phyloP scores from a whole-genome alignment of 2,888 invertebrate genomes.

The Agonum fuliginosum region DNA sequence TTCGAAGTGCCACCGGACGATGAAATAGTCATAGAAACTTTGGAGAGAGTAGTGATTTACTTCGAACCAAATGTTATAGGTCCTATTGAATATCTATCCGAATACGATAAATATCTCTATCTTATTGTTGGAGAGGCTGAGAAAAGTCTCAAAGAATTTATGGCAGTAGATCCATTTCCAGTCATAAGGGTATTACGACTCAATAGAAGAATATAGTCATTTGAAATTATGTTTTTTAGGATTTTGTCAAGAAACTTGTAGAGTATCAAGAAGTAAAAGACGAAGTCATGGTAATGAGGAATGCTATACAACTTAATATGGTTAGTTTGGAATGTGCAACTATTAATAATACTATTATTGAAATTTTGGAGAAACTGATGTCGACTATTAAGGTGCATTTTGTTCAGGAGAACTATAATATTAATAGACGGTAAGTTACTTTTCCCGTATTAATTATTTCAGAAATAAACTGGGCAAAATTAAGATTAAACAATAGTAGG shows the following conservation, averaged over 20 bases:
- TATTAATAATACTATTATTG: conserved; percentile 81
- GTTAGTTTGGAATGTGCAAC: conserved; percentile 82
- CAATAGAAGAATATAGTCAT: no score
- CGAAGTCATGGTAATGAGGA: conserved; percentile 83
- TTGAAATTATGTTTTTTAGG: no score
- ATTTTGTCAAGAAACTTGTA: conserved; percentile 82
- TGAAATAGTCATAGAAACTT: conserved; percentile 73
- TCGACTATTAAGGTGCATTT: conserved; percentile 82
- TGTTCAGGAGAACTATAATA: conserved; percentile 80
- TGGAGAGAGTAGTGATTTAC: conserved; percentile 73
- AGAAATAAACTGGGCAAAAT: no score
- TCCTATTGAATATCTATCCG: conserved; percentile 76
- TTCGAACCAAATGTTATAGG: conserved; percentile 77
- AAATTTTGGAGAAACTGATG: conserved; percentile 77
- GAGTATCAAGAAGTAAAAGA: conserved; percentile 82
- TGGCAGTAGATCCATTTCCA: conserved; percentile 78
- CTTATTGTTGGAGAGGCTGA: conserved; percentile 80
- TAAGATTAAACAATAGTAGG: no score
- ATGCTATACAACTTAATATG: conserved; percentile 89
- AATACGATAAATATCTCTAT: conserved; percentile 78
- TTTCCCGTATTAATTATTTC: no score
- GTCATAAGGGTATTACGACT: conserved; percentile 75
- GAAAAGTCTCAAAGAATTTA: conserved; percentile 75
- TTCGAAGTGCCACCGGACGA: conserved; percentile 75
- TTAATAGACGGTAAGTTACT: conserved; percentile 81